Percentiles rank a stretch among this genome's conserved stretches.
Evolutionary conservation across 2,113 vertebrate genomes (phyloP).

Genomic region (Chloropsis cyanopogon): DNA sequence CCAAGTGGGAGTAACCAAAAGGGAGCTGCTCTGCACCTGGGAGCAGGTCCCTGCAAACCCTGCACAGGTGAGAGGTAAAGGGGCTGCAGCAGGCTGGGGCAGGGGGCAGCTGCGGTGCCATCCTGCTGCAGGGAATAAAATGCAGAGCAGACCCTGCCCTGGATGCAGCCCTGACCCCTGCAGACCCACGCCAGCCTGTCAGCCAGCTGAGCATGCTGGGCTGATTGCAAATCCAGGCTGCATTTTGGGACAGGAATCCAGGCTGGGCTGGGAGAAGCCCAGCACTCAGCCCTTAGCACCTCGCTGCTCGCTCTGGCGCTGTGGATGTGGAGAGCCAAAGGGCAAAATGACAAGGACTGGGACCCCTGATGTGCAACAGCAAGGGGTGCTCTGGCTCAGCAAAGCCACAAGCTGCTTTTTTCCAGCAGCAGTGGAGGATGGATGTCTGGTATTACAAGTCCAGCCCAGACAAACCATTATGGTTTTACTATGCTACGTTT

Average conservation of each 20-base stretch:
- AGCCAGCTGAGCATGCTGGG: not conserved
- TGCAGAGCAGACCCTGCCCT: not conserved
- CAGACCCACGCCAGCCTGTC: accelerated
- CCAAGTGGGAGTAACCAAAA: accelerated
- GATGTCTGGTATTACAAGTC: not conserved
- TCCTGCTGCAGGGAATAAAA: not conserved
- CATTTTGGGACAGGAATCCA: not conserved
- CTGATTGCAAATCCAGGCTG: not conserved
- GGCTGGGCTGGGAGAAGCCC: not conserved
- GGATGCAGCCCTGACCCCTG: accelerated
- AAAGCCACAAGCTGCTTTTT: not conserved
- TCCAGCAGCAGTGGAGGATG: not conserved
- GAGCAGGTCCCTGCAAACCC: not conserved
- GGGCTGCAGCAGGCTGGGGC: accelerated
- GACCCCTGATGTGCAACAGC: accelerated
- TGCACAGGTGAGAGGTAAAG: not conserved
- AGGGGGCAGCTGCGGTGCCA: accelerated
- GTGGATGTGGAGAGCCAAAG: not conserved
- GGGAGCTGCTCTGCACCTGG: not conserved
- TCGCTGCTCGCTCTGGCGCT: accelerated
- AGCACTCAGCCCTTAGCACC: not conserved
- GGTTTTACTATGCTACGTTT: slow-evolving; percentile 3
- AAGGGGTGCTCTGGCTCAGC: not conserved
- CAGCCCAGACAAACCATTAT: not conserved
- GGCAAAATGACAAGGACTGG: not conserved